A percentile compares a stretch with the other conserved stretches of the same genome.
Conservation (phyloP, 2,113 vertebrate genomes). For the Xenopus laevis region DNA sequence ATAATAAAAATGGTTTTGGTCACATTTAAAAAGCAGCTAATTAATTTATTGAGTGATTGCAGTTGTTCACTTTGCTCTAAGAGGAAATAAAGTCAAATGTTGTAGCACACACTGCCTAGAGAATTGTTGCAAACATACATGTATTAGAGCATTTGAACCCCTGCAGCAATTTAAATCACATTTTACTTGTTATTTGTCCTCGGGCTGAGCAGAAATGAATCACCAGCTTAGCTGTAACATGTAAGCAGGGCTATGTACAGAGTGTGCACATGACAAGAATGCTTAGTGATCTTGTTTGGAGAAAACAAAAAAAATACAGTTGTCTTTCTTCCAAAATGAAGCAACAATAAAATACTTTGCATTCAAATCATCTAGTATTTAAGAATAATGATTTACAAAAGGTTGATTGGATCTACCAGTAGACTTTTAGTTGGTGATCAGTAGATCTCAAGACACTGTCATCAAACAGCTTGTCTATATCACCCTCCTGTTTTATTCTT, state of each 20-base stretch:
- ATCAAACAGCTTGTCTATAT: too few relatives aligned
- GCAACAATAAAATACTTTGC: conserved; percentile 2
- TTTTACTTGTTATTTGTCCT: conserved; percentile 44
- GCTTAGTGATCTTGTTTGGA: conserved; percentile 30
- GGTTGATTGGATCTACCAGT: too few relatives aligned
- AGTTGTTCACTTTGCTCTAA: too few relatives aligned
- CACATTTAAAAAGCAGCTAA: too few relatives aligned
- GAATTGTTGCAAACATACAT: conserved; percentile 18
- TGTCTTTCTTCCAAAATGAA: conserved; percentile 8
- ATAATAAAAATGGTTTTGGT: too few relatives aligned
- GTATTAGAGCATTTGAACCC: conserved; percentile 33
- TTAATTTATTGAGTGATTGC: too few relatives aligned
- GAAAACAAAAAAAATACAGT: background rate
- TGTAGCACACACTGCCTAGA: background rate
- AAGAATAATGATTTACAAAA: too few relatives aligned
- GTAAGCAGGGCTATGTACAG: conserved; percentile 11
- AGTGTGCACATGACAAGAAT: conserved; percentile 28
- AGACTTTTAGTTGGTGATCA: too few relatives aligned
- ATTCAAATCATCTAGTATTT: background rate
- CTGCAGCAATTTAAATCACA: conserved; percentile 35
- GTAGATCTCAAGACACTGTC: too few relatives aligned
- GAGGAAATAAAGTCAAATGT: background rate
- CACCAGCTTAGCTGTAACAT: conserved; percentile 4
- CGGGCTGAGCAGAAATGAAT: conserved; percentile 32
- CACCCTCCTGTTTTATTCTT: too few relatives aligned